These are phyloP conservation scores for Rhinoptilus africanus DNA, from an alignment of 2,113 vertebrate species.

Conservation along the genomic window DNA sequence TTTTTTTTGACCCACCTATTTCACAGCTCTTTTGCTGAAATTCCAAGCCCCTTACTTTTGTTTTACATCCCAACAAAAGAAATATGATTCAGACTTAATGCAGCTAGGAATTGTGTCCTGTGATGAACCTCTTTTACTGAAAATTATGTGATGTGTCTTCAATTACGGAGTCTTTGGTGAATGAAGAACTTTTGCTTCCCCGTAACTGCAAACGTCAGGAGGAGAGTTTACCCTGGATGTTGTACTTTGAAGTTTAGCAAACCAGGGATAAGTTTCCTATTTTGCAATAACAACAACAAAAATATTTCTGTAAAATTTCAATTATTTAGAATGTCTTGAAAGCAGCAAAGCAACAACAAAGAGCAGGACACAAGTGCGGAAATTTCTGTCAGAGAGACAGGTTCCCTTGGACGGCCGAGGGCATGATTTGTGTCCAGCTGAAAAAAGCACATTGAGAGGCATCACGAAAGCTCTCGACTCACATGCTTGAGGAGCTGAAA, in stretches of 20 bases:
- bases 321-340: constrained; percentile 15
- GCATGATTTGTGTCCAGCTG: background rate
- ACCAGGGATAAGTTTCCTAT: background rate
- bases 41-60: background rate
- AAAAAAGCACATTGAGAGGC: background rate
- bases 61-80: background rate
- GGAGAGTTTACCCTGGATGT: background rate
- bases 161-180: background rate
- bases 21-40: background rate
- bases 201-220: background rate
- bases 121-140: background rate
- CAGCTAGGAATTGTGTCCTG: background rate
- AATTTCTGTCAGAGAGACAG: constrained; percentile 8
- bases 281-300: background rate
- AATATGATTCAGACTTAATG: background rate
- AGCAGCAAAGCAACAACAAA: background rate
- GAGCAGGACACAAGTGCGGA: background rate
- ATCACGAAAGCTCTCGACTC: background rate
- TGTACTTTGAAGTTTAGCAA: background rate
- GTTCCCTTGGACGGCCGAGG: background rate
- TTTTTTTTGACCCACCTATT: background rate
- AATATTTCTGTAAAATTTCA: constrained; percentile 5
- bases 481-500: background rate
- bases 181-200: background rate
- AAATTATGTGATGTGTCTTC: background rate